These are phyloP conservation scores for Gambelia wislizenii DNA, from an alignment of 2,797 vertebrate genomes.

Conservation along the genomic window DNA sequence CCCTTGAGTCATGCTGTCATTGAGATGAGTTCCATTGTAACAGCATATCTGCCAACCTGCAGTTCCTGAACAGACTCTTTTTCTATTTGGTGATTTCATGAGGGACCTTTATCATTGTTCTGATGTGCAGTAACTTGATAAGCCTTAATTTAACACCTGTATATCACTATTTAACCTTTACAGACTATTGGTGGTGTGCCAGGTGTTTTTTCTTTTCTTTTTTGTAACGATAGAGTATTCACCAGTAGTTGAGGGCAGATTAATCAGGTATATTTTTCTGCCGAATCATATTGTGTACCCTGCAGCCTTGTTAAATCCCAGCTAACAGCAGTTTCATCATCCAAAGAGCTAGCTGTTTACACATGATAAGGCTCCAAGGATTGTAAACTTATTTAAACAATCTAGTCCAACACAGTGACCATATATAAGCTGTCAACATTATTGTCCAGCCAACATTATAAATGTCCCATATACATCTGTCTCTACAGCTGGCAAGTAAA, in stretches of 20 bases:
- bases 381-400: conserved; percentile 35
- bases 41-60: conserved; percentile 70
- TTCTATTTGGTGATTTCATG: conserved; percentile 73
- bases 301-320: conserved; percentile 43
- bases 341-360: conserved; percentile 50
- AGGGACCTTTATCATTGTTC: conserved; percentile 72
- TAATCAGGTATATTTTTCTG: conserved; percentile 44
- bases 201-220: neutral
- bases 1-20: conserved; percentile 73
- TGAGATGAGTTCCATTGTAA: conserved; percentile 70
- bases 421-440: conserved; percentile 26
- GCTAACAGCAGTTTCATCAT: conserved; percentile 42
- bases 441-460: conserved; percentile 5
- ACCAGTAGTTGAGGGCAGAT: conserved; percentile 45
- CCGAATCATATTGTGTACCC: conserved; percentile 48
- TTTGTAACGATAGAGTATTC: conserved; percentile 46
- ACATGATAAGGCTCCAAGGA: conserved; percentile 53
- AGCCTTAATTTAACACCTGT: conserved; percentile 73
- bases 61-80: conserved; percentile 74
- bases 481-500: conserved; percentile 18
- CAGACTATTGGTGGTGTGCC: conserved; percentile 38
- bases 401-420: conserved; percentile 13
- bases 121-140: conserved; percentile 73
- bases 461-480: conserved; percentile 12
- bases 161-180: conserved; percentile 67